A percentile compares a stretch with the other conserved stretches of the same genome.
These are phyloP conservation scores for Chloroceryle aenea DNA, from an alignment of 2,113 vertebrate genomes.

Conservation along the genomic window DNA sequence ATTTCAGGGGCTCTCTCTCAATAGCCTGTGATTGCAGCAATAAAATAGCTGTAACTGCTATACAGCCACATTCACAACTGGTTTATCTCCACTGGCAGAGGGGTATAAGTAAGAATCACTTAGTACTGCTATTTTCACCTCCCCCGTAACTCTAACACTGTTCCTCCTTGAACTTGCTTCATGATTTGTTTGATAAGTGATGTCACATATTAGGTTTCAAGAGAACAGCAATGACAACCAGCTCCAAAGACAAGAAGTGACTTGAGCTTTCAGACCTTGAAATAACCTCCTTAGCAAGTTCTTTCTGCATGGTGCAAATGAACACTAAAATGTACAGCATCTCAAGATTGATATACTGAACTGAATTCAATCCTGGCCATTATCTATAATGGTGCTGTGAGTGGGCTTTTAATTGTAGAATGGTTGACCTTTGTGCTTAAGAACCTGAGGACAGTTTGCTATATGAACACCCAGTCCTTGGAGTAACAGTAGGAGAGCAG, in stretches of 20 bases:
- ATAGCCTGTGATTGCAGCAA: not conserved
- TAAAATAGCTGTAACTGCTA: not conserved
- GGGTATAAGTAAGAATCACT: not conserved
- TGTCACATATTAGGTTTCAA: not conserved
- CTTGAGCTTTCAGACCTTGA: not conserved
- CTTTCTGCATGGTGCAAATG: not conserved
- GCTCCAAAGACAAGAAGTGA: not conserved
- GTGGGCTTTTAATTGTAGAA: not conserved
- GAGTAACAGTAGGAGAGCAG: not conserved
- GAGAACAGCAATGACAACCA: not conserved
- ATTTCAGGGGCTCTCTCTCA: not conserved
- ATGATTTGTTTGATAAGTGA: not conserved
- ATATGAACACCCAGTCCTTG: not conserved
- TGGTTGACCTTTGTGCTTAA: not conserved
- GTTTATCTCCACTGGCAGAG: not conserved
- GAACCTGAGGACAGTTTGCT: not conserved
- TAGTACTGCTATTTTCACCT: not conserved
- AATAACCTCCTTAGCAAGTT: not conserved
- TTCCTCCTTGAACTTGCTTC: not conserved
- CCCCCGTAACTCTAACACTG: not conserved
- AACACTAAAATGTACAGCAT: not conserved
- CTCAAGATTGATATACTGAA: not conserved
- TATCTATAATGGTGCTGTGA: not conserved
- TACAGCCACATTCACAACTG: not conserved
- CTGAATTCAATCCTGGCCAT: not conserved